phyloP scores from a whole-genome alignment of 2,113 vertebrate genomes.

The Asarcornis scutulata region DNA sequence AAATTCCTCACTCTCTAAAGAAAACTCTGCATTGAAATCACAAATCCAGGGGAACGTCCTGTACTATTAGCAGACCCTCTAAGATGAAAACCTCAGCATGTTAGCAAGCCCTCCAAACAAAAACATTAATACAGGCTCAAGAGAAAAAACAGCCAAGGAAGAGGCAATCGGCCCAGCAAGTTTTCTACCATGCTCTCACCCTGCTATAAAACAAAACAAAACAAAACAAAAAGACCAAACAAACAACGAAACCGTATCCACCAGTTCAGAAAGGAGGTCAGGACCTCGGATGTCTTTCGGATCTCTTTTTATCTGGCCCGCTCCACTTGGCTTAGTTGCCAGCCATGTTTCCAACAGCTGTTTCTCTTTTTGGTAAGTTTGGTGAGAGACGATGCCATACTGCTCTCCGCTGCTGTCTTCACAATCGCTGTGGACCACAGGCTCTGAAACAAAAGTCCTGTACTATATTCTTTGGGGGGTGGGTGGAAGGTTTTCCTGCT shows the following conservation, averaged over 20 bases:
- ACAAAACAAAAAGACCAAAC: not conserved
- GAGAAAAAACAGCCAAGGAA: not conserved
- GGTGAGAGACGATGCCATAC: not conserved
- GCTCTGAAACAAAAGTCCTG: not conserved
- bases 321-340: not conserved
- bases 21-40: slow-evolving; percentile 58
- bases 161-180: not conserved
- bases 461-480: not conserved
- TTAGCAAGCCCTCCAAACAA: slow-evolving; percentile 32
- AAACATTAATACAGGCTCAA: not conserved
- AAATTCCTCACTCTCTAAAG: slow-evolving; percentile 61
- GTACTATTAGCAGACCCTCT: slow-evolving; percentile 35
- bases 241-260: not conserved
- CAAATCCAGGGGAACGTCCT: slow-evolving; percentile 28
- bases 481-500: not conserved
- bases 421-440: not conserved
- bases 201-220: not conserved
- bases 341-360: not conserved
- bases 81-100: slow-evolving; percentile 58
- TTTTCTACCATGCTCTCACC: not conserved
- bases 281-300: not conserved
- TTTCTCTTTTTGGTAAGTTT: not conserved
- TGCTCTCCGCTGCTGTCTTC: not conserved
- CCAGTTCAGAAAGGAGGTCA: not conserved
- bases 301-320: not conserved